Percentiles rank a stretch among this genome's conserved stretches.
phyloP scores from a whole-genome alignment of 2,888 invertebrate species.

The Drosophila mayaguana region DNA sequence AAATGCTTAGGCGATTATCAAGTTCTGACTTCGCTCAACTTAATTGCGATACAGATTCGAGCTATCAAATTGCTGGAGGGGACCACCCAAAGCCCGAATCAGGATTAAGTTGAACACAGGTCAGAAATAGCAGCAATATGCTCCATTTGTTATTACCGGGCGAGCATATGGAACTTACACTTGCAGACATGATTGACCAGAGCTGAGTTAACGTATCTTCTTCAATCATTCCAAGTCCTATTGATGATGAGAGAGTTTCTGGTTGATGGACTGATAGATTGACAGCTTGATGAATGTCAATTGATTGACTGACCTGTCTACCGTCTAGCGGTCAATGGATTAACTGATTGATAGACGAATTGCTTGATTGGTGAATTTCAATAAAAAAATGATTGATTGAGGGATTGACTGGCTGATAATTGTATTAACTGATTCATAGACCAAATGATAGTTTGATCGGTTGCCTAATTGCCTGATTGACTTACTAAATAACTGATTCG shows the following conservation, averaged over 20 bases:
- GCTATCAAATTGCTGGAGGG: background rate
- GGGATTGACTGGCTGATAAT: background rate
- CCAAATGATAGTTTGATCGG: too few relatives aligned
- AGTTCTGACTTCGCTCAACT: background rate
- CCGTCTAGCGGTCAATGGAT: too few relatives aligned
- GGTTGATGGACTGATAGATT: too few relatives aligned
- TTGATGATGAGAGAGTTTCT: background rate
- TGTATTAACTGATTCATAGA: background rate
- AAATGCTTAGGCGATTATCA: slow-evolving; percentile 1
- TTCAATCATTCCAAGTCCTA: background rate
- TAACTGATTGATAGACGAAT: too few relatives aligned
- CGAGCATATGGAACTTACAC: background rate
- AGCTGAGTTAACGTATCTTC: background rate
- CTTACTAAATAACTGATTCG: too few relatives aligned
- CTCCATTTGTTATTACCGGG: too few relatives aligned
- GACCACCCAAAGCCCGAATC: background rate
- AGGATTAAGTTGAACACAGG: background rate
- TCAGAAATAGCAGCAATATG: background rate
- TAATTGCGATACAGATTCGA: slow-evolving; percentile 1
- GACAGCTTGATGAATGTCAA: background rate
- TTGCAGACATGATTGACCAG: background rate
- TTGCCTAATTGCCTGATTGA: background rate
- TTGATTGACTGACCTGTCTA: background rate
- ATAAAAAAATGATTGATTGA: background rate
- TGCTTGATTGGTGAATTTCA: background rate